These are phyloP conservation scores for Drosophila macrothrix DNA, from an alignment of 2,888 invertebrate genomes.

Conservation along the genomic window DNA sequence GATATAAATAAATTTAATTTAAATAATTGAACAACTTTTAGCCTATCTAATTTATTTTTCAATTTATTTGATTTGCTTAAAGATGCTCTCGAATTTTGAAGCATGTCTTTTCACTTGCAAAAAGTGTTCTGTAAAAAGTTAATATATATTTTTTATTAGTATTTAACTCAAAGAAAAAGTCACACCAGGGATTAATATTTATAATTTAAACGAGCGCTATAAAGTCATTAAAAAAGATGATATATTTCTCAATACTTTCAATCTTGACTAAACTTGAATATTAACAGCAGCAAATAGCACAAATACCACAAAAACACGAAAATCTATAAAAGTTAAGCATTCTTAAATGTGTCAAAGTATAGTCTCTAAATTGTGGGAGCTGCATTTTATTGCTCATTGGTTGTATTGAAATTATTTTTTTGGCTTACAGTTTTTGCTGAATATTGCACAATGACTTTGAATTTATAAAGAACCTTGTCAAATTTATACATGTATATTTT, in stretches of 20 bases:
- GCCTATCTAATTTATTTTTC: not conserved
- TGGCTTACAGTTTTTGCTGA: not conserved
- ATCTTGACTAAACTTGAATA: not conserved
- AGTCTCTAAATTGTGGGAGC: not conserved
- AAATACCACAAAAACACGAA: not conserved
- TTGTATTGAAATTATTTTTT: not conserved
- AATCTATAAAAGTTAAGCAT: not conserved
- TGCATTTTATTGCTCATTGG: slow-evolving; percentile 23
- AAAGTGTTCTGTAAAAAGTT: not conserved
- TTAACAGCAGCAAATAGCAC: not conserved
- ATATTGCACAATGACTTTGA: not conserved
- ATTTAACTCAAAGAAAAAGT: not conserved
- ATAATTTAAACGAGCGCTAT: not conserved
- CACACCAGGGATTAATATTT: not conserved
- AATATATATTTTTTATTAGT: not conserved
- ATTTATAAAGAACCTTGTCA: not conserved
- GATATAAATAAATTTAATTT: not conserved
- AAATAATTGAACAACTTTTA: not conserved
- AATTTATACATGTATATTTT: not conserved
- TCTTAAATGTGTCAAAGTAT: slow-evolving; percentile 1
- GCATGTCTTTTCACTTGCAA: too few species aligned
- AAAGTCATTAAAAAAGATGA: not conserved
- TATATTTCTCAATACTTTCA: not conserved
- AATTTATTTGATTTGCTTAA: not conserved
- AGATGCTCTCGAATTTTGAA: not conserved